Evolutionary conservation across 2,888 invertebrate species (phyloP).

Genomic region (Mermis nigrescens): DNA sequence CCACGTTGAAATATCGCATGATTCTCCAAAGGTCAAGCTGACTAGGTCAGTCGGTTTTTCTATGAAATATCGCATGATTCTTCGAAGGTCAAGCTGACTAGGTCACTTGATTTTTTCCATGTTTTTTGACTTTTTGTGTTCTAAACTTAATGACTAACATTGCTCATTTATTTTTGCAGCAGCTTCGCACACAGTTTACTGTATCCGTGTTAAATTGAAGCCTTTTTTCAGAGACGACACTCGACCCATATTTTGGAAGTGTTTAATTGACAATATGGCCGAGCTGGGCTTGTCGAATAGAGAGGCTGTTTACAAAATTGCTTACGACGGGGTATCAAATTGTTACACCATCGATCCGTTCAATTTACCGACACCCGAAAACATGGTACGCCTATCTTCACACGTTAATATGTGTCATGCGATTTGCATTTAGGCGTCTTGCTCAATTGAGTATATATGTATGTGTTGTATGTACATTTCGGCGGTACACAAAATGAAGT

Average conservation of each 20-base stretch:
- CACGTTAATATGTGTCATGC: no score
- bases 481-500: no score
- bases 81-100: no score
- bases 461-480: no score
- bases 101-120: no score
- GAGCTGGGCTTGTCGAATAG: not conserved
- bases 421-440: no score
- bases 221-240: not conserved
- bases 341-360: not conserved
- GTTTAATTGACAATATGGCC: not conserved
- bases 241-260: conserved; percentile 2
- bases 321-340: not conserved
- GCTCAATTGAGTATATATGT: no score
- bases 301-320: not conserved
- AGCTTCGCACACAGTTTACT: not conserved
- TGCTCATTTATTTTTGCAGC: no score
- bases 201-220: not conserved
- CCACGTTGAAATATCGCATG: not conserved
- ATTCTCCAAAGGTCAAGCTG: not conserved
- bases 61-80: not conserved
- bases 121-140: no score
- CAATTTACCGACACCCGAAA: not conserved
- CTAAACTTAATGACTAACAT: no score
- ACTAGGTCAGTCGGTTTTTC: not conserved
- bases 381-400: no score